phyloP scores from a whole-genome alignment of 1,140 invertebrate genomes.

The Drosophila arawakana region DNA sequence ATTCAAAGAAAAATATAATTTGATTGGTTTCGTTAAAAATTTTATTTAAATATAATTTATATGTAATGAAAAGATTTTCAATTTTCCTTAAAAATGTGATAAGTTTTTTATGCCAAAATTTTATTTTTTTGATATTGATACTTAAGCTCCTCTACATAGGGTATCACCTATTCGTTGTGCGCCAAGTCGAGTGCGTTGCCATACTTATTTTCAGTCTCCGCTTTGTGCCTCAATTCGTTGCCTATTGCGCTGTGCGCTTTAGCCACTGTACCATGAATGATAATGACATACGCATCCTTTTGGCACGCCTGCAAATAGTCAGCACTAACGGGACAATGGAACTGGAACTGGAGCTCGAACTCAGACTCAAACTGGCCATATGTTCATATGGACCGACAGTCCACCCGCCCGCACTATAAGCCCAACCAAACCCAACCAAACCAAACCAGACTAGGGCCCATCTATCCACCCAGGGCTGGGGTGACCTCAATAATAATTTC shows the following conservation, averaged over 20 bases:
- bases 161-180: not conserved
- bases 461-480: conserved; percentile 4
- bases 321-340: conserved; percentile 1
- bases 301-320: conserved; percentile 46
- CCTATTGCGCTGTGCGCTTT: conserved; percentile 41
- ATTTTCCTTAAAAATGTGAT: no score
- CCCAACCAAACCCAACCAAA: not conserved
- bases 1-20: no score
- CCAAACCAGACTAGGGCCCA: no score
- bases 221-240: conserved; percentile 54
- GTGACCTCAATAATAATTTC: conserved; percentile 81
- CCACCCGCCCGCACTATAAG: not conserved
- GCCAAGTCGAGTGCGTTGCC: conserved; percentile 2
- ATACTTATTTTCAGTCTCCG: conserved; percentile 37
- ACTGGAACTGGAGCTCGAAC: conserved; percentile 6
- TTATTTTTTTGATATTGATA: no score
- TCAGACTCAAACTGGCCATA: conserved; percentile 54
- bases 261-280: conserved; percentile 58
- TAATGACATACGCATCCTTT: conserved; percentile 74
- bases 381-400: conserved; percentile 45
- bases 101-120: no score
- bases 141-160: not conserved
- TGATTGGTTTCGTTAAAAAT: no score
- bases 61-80: no score
- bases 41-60: no score